Base-by-base conservation (phyloP, 2,113 vertebrate genomes). In the Mirounga angustirostris region DNA sequence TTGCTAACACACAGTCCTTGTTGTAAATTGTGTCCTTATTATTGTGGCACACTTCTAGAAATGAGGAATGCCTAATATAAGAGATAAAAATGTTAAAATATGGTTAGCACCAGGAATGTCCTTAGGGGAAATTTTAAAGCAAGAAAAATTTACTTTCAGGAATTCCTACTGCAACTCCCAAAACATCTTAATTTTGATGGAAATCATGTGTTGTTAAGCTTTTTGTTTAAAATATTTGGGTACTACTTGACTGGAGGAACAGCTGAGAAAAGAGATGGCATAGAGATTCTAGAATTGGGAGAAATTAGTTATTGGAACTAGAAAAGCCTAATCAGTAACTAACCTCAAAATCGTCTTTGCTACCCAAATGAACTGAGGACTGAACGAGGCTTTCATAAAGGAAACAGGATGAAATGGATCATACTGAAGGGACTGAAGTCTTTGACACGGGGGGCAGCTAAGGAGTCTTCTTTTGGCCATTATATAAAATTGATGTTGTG, bases 171-270 rank as follows among this genome's bases (percentile, higher is more conserved):
- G 71, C 24, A 86, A 63, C 2, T 90, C 33, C 8, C 43, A 54
- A 78, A 52, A 89, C 9, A 54, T 91, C 30, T 71, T 95, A 76
- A n/a, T 89, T 91, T 89, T 73, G 7, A 71, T 71, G 36, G 21
- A 92, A 94, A 67, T 89, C 2, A 36, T 73, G 11, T 30, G 8
- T 59, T 90, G 54, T 69, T 7, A 30, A 81, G 4, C 13, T 92
- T 92, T 89, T 83, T 88, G 8, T 36, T 87, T 83, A 91, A 95
- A 21, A 84, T 76, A 84, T 89, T 82, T 92, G 54, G 22, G 15
- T 92, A 73, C 15, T 54, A n/a, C 22, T 36, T 89, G 54, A 78
- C 43, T 78, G 12, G n/a, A 18, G 13, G 52, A 84, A 82, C 10
- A 85, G 21, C 58, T 81, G 24, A 78, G 28, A 21, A 84, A 61